phyloP scores from a whole-genome alignment of 2,797 vertebrate species.

The Gymnopithys bicolor region DNA sequence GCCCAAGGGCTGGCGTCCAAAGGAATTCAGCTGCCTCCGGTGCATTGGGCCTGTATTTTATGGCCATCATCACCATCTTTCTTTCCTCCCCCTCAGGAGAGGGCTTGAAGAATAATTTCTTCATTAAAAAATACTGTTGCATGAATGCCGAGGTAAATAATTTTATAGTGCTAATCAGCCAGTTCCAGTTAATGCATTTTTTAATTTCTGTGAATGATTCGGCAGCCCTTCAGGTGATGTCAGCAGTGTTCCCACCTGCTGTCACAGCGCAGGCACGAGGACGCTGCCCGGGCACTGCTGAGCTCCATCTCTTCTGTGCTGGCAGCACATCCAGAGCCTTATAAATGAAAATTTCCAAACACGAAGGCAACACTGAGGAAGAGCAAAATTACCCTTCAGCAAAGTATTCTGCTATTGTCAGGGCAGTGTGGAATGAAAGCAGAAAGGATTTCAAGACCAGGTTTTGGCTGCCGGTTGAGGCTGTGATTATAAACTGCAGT shows the following conservation, averaged over 20 bases:
- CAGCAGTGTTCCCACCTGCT: background rate
- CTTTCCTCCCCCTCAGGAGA: background rate
- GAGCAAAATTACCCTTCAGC: background rate
- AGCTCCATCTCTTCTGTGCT: background rate
- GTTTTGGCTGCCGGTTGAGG: background rate
- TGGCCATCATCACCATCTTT: rapidly evolving
- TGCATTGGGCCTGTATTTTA: background rate
- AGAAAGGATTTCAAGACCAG: background rate
- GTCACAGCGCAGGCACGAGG: rapidly evolving
- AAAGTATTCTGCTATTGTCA: background rate
- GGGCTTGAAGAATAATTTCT: background rate
- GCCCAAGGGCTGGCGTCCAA: rapidly evolving
- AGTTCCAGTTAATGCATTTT: background rate
- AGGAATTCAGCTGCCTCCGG: background rate
- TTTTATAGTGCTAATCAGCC: background rate
- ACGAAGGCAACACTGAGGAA: background rate
- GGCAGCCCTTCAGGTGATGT: background rate
- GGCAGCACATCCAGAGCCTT: background rate
- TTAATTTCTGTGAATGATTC: background rate
- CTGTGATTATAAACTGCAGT: background rate
- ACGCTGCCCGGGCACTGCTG: background rate
- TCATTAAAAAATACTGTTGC: background rate
- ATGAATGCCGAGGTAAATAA: rapidly evolving
- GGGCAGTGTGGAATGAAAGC: background rate
- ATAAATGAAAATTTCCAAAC: background rate